Percentiles rank a stretch among this genome's conserved stretches.
Conservation (phyloP, 2,888 invertebrate species). For the Dusona sp. region DNA sequence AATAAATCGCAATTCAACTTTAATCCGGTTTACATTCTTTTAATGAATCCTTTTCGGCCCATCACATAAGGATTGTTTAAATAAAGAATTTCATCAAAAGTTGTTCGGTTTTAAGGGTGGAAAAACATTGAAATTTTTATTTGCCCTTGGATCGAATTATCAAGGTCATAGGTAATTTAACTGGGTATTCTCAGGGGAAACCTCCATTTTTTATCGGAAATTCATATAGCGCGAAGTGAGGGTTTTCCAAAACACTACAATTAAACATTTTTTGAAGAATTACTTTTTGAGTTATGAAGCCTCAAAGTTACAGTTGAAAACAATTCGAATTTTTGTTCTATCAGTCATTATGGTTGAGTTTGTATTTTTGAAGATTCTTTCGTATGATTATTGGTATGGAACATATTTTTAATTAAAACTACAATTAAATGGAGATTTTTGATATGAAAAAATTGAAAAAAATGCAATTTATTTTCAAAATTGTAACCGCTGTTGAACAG, state of each 20-base stretch:
- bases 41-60: too few relatives aligned
- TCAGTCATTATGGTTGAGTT: neutral
- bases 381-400: neutral
- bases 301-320: neutral
- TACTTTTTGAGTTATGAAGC: neutral
- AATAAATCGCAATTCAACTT: too few relatives aligned
- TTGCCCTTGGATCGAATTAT: neutral
- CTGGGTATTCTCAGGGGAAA: neutral
- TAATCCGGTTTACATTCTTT: too few relatives aligned
- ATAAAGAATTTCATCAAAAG: neutral
- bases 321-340: neutral
- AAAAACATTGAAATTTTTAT: neutral
- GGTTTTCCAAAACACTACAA: neutral
- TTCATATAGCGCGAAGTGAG: neutral
- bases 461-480: slow-evolving; percentile 3
- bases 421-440: neutral
- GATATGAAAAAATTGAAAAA: neutral
- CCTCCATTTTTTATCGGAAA: neutral
- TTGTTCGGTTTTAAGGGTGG: neutral
- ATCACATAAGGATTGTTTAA: too few relatives aligned
- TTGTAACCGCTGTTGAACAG: slow-evolving; percentile 23
- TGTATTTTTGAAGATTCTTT: neutral
- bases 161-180: neutral
- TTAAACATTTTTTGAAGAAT: neutral
- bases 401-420: neutral